Conservation (phyloP, 1,140 invertebrate genomes). For the Orius insidiosus region DNA sequence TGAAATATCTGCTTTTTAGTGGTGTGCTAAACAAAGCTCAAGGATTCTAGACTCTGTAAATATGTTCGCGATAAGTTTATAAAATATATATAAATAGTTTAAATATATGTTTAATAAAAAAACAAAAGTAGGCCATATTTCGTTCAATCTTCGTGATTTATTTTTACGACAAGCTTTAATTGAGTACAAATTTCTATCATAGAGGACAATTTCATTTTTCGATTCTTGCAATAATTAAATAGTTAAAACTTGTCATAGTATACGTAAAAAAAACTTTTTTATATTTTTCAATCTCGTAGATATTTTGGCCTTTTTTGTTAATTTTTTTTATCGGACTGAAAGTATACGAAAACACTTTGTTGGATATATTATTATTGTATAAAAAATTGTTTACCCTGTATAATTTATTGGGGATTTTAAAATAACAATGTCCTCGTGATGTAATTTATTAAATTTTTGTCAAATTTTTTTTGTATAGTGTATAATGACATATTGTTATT, state of each 20-base stretch:
- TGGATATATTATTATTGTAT: too few species aligned
- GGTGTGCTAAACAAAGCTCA: constrained; percentile 12
- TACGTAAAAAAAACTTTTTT: constrained; percentile 5
- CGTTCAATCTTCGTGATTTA: constrained; percentile 7
- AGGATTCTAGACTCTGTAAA: constrained; percentile 12
- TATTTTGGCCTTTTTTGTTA: background rate
- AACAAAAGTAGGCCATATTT: constrained; percentile 10
- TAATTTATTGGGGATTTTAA: constrained; percentile 1
- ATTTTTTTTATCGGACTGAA: constrained; percentile 5
- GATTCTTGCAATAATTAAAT: background rate
- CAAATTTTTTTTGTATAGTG: constrained; percentile 11
- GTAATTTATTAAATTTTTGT: constrained; percentile 2
- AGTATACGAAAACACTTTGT: constrained; percentile 8
- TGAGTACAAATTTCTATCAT: constrained; percentile 11
- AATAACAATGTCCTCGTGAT: constrained; percentile 3
- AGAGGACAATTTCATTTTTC: too few species aligned
- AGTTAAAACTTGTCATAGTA: constrained; percentile 7
- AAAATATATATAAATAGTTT: constrained; percentile 6
- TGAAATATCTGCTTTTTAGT: constrained; percentile 11
- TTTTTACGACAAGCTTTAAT: constrained; percentile 13
- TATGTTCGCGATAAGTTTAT: constrained; percentile 12
- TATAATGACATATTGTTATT: constrained; percentile 9
- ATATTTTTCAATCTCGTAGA: constrained; percentile 6
- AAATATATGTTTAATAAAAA: constrained; percentile 3
- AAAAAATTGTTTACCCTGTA: background rate